Base-by-base conservation (phyloP, 2,113 vertebrate genomes). In the Gadus chalcogrammus region DNA sequence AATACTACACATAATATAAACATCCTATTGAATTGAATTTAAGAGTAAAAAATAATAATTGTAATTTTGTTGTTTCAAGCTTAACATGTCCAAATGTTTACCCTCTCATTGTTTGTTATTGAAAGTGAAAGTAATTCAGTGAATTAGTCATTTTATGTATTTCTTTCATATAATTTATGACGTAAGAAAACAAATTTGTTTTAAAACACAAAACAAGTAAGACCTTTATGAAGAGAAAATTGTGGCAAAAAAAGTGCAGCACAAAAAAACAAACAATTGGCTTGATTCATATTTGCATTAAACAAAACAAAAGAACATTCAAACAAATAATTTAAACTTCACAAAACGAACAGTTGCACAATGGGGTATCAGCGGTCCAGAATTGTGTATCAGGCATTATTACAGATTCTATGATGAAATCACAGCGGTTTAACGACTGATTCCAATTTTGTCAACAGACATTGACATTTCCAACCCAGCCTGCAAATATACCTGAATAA, bases 301-400 rank as follows among this genome's bases (percentile, higher is more conserved):
- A 71, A 63, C 24, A 24, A 74, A 73, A 72, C 65, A 83, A 71
- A 80, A 80, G 80, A 55, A 78, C 65, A 68, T 77, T 74, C 69
- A 76, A 61, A 58, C 71, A 65, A 61, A 82, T 58, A 27, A 69
- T 78, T 28, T 38, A 48, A 72, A 48, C 42, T 48, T 48, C 42
- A 48, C 42, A 48, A 48, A 48, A 48, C 42, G 12, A 48, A 48
- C 42, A 48, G 5, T 48, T 48, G 42, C 42, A 48, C 42, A 48
- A 48, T 48, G 42, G 53, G 62, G 16, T 64, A 55, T 9, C 38
- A 56, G 58, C 52, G 72, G 71, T 9, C 48, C 69, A 64, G 72
- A 87, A 84, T 88, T 80, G 74, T 85, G 61, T 72, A 12, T 48
- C 42, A 48, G 42, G 42, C 42, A 48, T 12, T 12, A 48, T 48